Base-by-base conservation (phyloP, 2,888 invertebrate species). In the Romanomermis culicivorax region DNA sequence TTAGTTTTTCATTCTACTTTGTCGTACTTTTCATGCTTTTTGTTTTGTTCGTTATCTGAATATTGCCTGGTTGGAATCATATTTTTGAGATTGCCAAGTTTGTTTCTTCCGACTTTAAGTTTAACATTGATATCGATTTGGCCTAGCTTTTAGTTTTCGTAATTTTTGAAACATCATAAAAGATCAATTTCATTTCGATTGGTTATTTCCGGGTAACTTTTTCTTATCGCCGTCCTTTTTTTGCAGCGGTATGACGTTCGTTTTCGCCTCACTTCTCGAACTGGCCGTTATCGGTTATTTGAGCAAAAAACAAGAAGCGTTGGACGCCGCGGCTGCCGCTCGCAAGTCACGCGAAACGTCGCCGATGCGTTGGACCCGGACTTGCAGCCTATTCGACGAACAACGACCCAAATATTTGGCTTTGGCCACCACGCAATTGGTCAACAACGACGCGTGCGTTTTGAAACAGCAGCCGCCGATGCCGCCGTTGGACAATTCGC, bases 281-380 rank as follows among this genome's bases (percentile, higher is more conserved):
- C 57, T 67, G 50, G 66, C 67, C 4, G 65, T 67, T 0, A 63
- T 67, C 42, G 67, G 67, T 11, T 67, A 65, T 56, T 65, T 67
- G 66, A 64, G 63, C 29, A 25, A 29, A 11, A 49, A 25, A 3
- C 50, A 27, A 25, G 50, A 49, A 17, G 50, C 26, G 11, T 7
- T 11, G 23, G 11, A 27, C 11, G 50, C 27, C 20, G 11, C 29
- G 23, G 17, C 45, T 11, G 17, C 4, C 4, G 23, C 11, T 7
- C 45, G 23, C 11, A 7, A 7, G 7, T 4, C 11, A 11, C 11
- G 17, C 17, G 45, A 45, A 25, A 14, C 4, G 27, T 14, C 50
- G 14, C 4, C 14, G 7, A 49, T 49, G 50, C 7, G 7, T 11
- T 49, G 50, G 50, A 49, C 50, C 4, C 4, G 50, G 30, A 51